Base-by-base conservation (phyloP, 1,140 invertebrate species). In the Calosoma granatense region DNA sequence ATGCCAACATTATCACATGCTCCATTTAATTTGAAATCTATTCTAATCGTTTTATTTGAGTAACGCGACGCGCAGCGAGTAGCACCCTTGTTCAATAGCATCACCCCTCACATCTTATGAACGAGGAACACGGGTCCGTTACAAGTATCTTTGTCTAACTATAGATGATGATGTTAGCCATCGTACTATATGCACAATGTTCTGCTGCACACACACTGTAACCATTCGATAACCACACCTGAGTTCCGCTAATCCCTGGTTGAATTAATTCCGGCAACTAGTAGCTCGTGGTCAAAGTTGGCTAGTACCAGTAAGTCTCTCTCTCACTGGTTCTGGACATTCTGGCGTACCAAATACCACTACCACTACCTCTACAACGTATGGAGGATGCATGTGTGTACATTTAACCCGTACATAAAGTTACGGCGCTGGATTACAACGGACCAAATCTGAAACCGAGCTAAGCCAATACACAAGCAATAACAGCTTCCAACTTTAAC, bases 1-100 rank as follows among this genome's bases (percentile, higher is more conserved):
- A 66, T 68, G 64, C 51, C 56, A 61, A 61, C 64, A 65, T 66
- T 66, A 65, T 66, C 61, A 65, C 63, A 69, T 66, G 65, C 65
- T 63, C 65, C 65, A 69, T 69, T 67, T 68, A 67, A 63, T 66
- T 65, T 59, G 54, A 63, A 63, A 62, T 68, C 62, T 66, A 67
- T 64, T 68, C 60, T 65, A 64, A 68, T 66, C 66, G 67, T 60
- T 60, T 60, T 62, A 60, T 58, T 62, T 60, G 60, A 56, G 57
- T 20, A 59, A 22, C 41, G 23, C 17, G 22, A 2, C 11, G 23
- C 20, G 15, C 11, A 22, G 51, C 51, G 3, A 23, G 11, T n/a
- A 59, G 19, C 41, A 59, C 47, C 47, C 47, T 51, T 52, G 53
- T 55, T 56, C 56, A 36, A 39, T 36, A 47, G n/a, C n/a, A n/a